These are phyloP conservation scores for Gopherus evgoodei DNA, from an alignment of 2,113 vertebrate genomes.

Conservation along the genomic window DNA sequence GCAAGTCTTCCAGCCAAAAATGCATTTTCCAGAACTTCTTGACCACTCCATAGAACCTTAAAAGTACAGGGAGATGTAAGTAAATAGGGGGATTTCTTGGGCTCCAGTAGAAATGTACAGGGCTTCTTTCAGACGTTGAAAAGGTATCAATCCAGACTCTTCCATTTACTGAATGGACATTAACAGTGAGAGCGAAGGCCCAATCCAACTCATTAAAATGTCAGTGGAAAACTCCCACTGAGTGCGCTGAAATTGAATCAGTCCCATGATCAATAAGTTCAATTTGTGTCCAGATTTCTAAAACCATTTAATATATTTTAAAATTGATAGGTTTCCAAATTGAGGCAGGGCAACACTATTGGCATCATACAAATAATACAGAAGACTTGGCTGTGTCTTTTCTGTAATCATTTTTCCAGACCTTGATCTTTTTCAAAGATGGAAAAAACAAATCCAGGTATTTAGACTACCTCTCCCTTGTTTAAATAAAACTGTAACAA, in stretches of 20 bases:
- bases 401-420: background rate
- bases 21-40: background rate
- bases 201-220: conserved; percentile 45
- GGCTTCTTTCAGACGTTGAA: conserved; percentile 30
- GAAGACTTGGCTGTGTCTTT: background rate
- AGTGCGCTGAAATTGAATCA: conserved; percentile 8
- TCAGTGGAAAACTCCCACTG: conserved; percentile 49
- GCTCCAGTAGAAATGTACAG: conserved; percentile 13
- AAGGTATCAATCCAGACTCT: conserved; percentile 58
- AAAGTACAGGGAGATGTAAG: background rate
- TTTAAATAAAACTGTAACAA: background rate
- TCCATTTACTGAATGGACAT: background rate
- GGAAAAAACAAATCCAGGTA: background rate
- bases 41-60: background rate
- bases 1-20: conserved; percentile 8
- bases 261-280: background rate
- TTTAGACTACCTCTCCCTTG: background rate
- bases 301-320: background rate
- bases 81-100: fast-evolving
- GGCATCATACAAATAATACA: background rate
- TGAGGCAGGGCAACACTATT: background rate
- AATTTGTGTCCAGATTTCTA: background rate
- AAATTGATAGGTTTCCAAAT: background rate
- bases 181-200: conserved; percentile 32
- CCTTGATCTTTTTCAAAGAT: background rate